Percentiles rank a stretch among this genome's conserved stretches.
Conservation (phyloP, 2,113 vertebrate genomes). For the Plecturocebus donacophilus region DNA sequence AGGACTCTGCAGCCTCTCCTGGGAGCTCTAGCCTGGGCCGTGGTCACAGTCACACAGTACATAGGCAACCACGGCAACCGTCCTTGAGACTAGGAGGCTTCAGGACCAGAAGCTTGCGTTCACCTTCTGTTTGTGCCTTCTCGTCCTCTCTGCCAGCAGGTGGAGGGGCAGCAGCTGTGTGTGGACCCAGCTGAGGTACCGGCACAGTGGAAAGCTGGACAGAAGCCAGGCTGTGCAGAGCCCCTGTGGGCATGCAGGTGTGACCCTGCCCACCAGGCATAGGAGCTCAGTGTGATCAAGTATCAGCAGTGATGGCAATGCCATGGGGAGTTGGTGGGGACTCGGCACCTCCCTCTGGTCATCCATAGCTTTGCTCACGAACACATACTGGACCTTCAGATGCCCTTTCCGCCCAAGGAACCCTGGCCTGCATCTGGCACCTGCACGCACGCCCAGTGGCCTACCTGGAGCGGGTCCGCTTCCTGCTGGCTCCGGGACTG, state of each 20-base stretch:
- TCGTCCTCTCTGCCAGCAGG: background rate
- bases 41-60: too few relatives aligned
- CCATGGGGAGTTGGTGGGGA: too few relatives aligned
- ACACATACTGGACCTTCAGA: fast-evolving
- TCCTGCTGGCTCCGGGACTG: conserved; percentile 88
- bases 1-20: background rate
- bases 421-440: fast-evolving
- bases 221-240: background rate
- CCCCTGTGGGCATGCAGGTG: too few relatives aligned
- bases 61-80: background rate
- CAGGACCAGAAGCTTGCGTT: fast-evolving
- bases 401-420: background rate
- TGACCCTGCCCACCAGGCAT: too few relatives aligned
- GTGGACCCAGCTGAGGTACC: background rate
- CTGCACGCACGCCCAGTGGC: background rate
- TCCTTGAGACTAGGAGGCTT: background rate
- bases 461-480: conserved; percentile 92
- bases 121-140: background rate
- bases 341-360: background rate
- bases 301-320: background rate
- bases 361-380: background rate
- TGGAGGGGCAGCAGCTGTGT: background rate
- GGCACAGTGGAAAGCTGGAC: too few relatives aligned
- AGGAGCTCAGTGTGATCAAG: background rate
- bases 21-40: background rate